Evolutionary conservation across 2,113 vertebrate species (phyloP).

Genomic region (Pseudorhombus dupliciocellatus): DNA sequence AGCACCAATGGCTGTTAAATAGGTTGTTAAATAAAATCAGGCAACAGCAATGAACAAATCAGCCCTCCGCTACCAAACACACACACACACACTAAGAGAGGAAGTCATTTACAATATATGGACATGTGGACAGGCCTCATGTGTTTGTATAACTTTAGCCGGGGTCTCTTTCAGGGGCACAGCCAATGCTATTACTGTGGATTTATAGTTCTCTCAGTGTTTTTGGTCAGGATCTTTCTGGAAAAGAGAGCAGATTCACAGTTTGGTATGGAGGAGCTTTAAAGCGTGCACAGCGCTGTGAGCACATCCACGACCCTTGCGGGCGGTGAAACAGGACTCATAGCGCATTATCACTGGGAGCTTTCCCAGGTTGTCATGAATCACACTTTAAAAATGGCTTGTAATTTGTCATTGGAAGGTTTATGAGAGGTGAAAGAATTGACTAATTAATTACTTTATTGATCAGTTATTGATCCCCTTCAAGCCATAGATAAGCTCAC

Average conservation of each 20-base stretch:
- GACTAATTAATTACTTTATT: too few species aligned
- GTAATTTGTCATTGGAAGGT: too few species aligned
- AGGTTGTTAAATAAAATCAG: slow-evolving; percentile 50
- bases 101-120: background rate
- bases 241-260: background rate
- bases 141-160: background rate
- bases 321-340: background rate
- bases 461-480: too few species aligned
- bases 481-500: too few species aligned
- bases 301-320: background rate
- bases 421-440: too few species aligned
- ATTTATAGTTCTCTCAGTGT: background rate
- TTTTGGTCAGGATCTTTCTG: background rate
- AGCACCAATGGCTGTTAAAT: slow-evolving; percentile 38
- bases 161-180: background rate
- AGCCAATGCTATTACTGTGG: background rate
- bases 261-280: background rate
- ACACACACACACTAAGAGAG: background rate
- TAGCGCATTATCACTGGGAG: background rate
- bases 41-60: slow-evolving; percentile 18
- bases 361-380: too few species aligned
- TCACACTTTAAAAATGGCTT: too few species aligned
- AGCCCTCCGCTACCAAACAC: slow-evolving; percentile 8
- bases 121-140: background rate
- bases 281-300: background rate